Percentiles rank a stretch among this genome's conserved stretches.
Conservation (phyloP, 2,888 invertebrate species). For the Platycheirus rosarum region DNA sequence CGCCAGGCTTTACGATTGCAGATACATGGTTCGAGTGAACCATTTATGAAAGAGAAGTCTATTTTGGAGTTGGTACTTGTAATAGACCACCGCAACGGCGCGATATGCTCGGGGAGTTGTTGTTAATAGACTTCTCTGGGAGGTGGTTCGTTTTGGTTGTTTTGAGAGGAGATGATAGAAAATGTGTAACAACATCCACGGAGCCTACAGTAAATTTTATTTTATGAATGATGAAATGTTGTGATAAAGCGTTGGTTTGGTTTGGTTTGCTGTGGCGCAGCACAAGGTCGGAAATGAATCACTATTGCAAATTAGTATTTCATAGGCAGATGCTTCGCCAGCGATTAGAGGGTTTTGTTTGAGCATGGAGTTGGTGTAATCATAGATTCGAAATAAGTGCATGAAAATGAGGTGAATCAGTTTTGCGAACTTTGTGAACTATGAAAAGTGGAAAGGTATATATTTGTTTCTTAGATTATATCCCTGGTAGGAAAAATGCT, state of each 20-base stretch:
- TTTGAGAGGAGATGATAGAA: conserved; percentile 52
- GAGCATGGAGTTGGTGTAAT: conserved; percentile 25
- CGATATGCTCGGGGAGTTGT: conserved; percentile 30
- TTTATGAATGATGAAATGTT: conserved; percentile 71
- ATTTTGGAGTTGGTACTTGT: conserved; percentile 60
- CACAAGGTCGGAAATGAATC: conserved; percentile 73
- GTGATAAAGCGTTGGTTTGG: conserved; percentile 60
- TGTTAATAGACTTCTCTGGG: conserved; percentile 46
- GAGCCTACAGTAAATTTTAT: conserved; percentile 62
- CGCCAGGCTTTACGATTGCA: conserved; percentile 23
- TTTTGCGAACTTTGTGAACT: conserved; percentile 21
- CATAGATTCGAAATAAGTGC: conserved; percentile 25
- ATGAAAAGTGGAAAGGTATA: conserved; percentile 4
- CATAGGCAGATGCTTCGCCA: conserved; percentile 29
- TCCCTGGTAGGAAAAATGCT: not conserved
- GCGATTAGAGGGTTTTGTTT: conserved; percentile 34
- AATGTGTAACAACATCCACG: conserved; percentile 68
- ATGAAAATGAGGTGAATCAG: conserved; percentile 30
- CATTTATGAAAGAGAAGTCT: conserved; percentile 68
- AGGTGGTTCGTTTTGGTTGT: conserved; percentile 9
- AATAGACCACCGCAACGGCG: conserved; percentile 57
- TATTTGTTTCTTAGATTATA: conserved; percentile 9
- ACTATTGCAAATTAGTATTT: conserved; percentile 46
- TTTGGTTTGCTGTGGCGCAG: conserved; percentile 3
- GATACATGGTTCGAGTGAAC: conserved; percentile 57